A percentile compares a stretch with the other conserved stretches of the same genome.
phyloP scores from a whole-genome alignment of 2,888 invertebrate species.

The Folsomia manolachei region DNA sequence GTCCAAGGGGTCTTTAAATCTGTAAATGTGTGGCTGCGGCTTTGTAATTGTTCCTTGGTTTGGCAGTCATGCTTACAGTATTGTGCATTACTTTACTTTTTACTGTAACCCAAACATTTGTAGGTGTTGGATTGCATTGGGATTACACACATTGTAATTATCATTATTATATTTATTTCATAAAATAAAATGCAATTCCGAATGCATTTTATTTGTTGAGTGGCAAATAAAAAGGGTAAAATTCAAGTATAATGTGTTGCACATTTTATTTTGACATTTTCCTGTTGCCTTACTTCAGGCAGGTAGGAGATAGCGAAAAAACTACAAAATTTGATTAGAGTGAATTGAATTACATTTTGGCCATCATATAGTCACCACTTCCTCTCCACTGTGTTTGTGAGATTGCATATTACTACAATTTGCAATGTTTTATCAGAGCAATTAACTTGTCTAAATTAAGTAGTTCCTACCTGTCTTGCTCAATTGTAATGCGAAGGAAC shows the following conservation, averaged over 20 bases:
- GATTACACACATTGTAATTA: background rate
- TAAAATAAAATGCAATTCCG: background rate
- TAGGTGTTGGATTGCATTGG: background rate
- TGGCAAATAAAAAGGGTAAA: background rate
- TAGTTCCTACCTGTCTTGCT: background rate
- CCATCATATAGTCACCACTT: conserved; percentile 5
- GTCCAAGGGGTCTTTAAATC: background rate
- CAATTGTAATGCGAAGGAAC: no score
- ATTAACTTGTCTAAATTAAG: conserved; percentile 5
- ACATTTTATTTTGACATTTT: background rate
- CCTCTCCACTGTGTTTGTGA: background rate
- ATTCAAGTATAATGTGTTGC: background rate
- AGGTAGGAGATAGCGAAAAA: background rate
- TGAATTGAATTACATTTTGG: no score
- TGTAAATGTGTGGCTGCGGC: background rate
- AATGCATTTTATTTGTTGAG: background rate
- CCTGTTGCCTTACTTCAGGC: background rate
- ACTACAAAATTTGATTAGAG: no score
- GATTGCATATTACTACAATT: background rate
- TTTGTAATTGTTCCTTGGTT: conserved; percentile 40
- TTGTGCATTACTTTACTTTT: no score
- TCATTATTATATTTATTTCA: background rate
- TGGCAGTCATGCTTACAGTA: conserved; percentile 42
- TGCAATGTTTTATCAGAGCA: background rate
- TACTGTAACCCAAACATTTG: no score